Evolutionary conservation across 2,888 invertebrate species (phyloP).

Genomic region (Cheilosia grossa): DNA sequence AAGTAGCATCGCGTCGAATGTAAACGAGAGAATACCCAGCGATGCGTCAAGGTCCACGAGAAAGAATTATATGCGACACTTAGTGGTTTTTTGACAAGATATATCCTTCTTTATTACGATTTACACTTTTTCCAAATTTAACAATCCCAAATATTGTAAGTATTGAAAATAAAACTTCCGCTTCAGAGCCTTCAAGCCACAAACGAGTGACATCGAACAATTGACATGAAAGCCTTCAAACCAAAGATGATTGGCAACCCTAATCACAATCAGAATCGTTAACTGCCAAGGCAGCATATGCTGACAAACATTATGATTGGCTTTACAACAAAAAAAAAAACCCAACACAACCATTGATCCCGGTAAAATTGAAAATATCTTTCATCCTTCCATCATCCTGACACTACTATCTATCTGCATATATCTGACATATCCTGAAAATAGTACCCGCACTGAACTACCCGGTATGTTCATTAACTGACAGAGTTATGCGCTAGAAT

Average conservation of each 20-base stretch:
- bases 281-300: constrained; percentile 31
- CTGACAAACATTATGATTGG: constrained; percentile 32
- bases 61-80: no score
- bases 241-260: constrained; percentile 42
- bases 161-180: not conserved
- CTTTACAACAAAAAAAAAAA: constrained; percentile 41
- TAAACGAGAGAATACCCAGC: no score
- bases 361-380: constrained; percentile 65
- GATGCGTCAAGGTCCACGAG: no score
- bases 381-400: constrained; percentile 63
- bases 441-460: constrained; percentile 23
- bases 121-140: no score
- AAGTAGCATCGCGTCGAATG: no score
- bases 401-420: constrained; percentile 26
- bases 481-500: constrained; percentile 68
- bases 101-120: no score
- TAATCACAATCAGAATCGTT: constrained; percentile 34
- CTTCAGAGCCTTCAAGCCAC: not conserved
- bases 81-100: no score
- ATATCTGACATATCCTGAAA: constrained; percentile 64
- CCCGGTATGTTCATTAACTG: constrained; percentile 68
- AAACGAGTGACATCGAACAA: not conserved
- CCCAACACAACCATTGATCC: constrained; percentile 44
- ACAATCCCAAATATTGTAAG: no score
- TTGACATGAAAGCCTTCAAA: constrained; percentile 2